Conservation (phyloP, 2,888 invertebrate species). For the Thereva nobilitata region DNA sequence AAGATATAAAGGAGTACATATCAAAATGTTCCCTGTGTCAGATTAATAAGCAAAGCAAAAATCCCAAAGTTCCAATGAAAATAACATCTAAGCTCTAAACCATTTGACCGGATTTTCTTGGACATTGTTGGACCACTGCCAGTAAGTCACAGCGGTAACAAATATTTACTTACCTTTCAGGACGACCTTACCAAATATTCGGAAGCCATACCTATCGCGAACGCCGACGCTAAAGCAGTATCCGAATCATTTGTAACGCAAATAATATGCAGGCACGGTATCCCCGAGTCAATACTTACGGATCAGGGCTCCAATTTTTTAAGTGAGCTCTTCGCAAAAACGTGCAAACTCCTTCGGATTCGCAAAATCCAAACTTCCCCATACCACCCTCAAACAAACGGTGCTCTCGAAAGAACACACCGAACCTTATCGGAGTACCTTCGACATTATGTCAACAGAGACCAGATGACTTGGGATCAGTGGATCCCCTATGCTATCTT, state of each 20-base stretch:
- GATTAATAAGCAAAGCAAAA: background rate
- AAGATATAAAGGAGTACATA: background rate
- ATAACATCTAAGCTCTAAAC: background rate
- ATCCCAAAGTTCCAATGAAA: too few relatives aligned
- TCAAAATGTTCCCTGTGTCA: slow-evolving; percentile 1
- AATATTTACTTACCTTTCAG: slow-evolving; percentile 5
- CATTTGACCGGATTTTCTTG: background rate
- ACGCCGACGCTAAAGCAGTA: background rate
- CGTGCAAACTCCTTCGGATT: background rate
- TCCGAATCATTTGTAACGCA: too few relatives aligned
- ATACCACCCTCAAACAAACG: too few relatives aligned
- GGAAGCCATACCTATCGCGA: background rate
- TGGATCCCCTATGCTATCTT: slow-evolving; percentile 7
- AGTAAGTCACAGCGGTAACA: background rate
- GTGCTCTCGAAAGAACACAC: too few relatives aligned
- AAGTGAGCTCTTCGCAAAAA: background rate
- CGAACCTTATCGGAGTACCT: too few relatives aligned
- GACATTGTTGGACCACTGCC: background rate
- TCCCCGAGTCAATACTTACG: background rate
- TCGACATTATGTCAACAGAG: background rate
- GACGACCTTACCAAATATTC: background rate
- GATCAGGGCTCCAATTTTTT: slow-evolving; percentile 3
- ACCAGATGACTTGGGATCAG: background rate
- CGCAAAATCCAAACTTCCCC: too few relatives aligned
- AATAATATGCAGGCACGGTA: too few relatives aligned